These are phyloP conservation scores for Limnodromus scolopaceus DNA, from an alignment of 2,797 vertebrate genomes.

Conservation along the genomic window DNA sequence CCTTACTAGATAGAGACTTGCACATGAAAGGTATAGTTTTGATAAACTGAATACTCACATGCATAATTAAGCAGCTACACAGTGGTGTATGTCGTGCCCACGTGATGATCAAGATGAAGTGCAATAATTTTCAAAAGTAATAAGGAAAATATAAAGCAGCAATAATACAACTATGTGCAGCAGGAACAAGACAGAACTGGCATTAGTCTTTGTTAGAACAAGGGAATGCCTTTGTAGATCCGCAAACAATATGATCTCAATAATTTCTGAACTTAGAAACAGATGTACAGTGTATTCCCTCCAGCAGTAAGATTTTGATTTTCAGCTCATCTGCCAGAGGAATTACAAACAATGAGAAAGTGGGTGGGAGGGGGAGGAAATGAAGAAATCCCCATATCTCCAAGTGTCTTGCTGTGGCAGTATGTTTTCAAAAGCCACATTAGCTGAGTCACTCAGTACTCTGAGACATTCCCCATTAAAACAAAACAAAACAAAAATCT, in stretches of 20 bases:
- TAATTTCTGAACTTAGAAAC: constrained; percentile 50
- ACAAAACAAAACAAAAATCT: neutral
- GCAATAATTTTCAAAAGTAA: constrained; percentile 53
- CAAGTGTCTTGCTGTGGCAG: neutral
- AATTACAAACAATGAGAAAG: constrained; percentile 33
- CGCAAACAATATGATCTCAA: constrained; percentile 24
- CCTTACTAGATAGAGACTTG: neutral
- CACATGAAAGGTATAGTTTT: constrained; percentile 6
- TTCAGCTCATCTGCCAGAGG: constrained; percentile 35
- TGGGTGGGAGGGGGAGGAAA: neutral
- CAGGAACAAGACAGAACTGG: constrained; percentile 21
- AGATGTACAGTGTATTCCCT: constrained; percentile 16
- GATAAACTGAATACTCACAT: constrained; percentile 33
- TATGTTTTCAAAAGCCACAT: neutral
- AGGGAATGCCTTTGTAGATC: constrained; percentile 50
- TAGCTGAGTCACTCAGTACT: neutral
- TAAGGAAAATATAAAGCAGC: constrained; percentile 60
- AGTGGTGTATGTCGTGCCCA: neutral
- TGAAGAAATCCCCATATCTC: neutral
- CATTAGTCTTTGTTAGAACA: constrained; percentile 43
- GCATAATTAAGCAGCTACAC: constrained; percentile 58
- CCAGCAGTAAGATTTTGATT: constrained; percentile 41
- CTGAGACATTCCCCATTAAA: neutral
- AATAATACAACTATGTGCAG: constrained; percentile 22
- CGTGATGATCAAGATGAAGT: constrained; percentile 70